A percentile compares a stretch with the other conserved stretches of the same genome.
phyloP scores from a whole-genome alignment of 2,888 invertebrate species.

The Papilio gigon region DNA sequence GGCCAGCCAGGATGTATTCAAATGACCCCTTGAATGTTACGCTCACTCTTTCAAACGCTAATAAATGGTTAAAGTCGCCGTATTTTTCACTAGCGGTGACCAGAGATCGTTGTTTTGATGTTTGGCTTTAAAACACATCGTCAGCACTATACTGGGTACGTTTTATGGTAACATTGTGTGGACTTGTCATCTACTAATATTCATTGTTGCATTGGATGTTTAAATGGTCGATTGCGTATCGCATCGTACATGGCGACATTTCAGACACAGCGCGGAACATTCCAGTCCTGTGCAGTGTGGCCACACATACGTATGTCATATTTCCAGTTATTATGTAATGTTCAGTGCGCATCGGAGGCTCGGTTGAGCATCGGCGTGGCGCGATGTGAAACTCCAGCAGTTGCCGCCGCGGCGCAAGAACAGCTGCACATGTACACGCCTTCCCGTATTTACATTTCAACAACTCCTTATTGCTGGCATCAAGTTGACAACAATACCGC shows the following conservation, averaged over 20 bases:
- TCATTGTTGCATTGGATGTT: too few relatives aligned
- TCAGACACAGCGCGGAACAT: background rate
- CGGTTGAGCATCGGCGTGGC: constrained; percentile 3
- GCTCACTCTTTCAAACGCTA: background rate
- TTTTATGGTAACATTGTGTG: background rate
- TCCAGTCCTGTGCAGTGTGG: background rate
- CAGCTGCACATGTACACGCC: background rate
- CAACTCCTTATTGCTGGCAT: background rate
- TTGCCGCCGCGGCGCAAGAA: background rate
- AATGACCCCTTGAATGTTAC: background rate
- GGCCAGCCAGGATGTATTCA: constrained; percentile 10
- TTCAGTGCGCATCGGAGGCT: background rate
- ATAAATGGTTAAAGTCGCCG: background rate
- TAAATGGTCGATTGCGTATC: background rate
- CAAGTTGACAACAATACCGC: background rate
- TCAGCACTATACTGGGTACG: background rate
- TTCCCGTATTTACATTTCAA: constrained; percentile 12
- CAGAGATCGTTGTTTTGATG: background rate
- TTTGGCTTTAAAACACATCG: background rate
- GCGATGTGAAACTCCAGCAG: constrained; percentile 13
- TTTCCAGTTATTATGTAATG: constrained; percentile 12
- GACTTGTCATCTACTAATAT: too few relatives aligned
- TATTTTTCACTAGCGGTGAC: background rate
- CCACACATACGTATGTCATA: background rate
- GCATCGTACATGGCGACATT: background rate